Base-by-base conservation (phyloP, 2,888 invertebrate species). In the Pollenia labialis region DNA sequence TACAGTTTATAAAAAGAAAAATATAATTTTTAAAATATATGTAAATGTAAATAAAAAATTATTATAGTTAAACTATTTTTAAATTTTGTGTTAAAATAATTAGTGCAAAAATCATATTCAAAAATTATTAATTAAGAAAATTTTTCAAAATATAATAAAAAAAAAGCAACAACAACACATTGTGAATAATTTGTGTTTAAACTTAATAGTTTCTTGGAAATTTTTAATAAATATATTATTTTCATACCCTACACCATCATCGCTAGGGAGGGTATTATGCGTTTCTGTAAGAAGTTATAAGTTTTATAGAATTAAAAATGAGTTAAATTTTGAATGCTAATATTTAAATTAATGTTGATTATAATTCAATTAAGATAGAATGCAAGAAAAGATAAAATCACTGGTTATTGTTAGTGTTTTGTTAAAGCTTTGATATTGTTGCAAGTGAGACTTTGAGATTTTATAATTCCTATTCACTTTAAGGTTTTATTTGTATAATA, bases 51-150 rank as follows among this genome's bases (percentile, higher is more conserved):
- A 48, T 74, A 32, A 74, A 62, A 42, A 52, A 62, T 10, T 3
- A 46, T 10, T 23, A 48, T 23, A 52, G 18, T 46, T 66, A 44
- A 50, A 66, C 23, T 68, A 40, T 77, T 68, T 68, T 68, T 18
- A 40, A 40, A 58, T 60, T 79, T 58, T 48, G 56, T 77, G 48
- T 18, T 23, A 42, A 50, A 8, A 16, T 62, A 48, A 60, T 14
- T 52, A 62, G 50, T 62, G 50, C 42, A 62, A 50, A 52, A 50
- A 14, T 9, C 11, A 52, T 50, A 60, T 8, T 42, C 10, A 42
- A 77, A 8, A 56, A 54, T 42, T 2, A 12, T 32, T 1, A 44
- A 54, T 23, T 14, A 58, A 46, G 14, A 42, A 8, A 4, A 18
- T 32, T 12, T 46, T 64, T 46, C 2, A 32, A 23, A 44, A 60